Conservation (phyloP, 92 coral and sea anemone genomes). For the Muricea muricata region DNA sequence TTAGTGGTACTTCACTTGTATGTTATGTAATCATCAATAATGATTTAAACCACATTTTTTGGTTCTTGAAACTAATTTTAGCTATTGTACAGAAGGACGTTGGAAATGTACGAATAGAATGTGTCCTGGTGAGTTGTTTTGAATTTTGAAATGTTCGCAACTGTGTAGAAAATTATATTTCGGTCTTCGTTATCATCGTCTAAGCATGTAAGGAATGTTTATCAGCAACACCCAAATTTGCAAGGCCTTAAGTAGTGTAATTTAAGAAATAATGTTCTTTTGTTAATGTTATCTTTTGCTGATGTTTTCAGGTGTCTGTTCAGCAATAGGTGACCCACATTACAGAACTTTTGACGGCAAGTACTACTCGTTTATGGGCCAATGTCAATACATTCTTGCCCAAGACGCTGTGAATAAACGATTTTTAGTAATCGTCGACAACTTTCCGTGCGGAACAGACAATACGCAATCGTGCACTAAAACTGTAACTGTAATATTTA, state of each 20-base stretch:
- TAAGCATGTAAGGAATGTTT: too few relatives aligned
- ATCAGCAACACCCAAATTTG: too few relatives aligned
- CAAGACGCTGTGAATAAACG: constrained; percentile 62
- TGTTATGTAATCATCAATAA: too few relatives aligned
- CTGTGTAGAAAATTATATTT: too few relatives aligned
- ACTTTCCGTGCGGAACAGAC: constrained; percentile 70
- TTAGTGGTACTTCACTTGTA: too few relatives aligned
- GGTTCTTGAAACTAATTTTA: constrained; percentile 5
- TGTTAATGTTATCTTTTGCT: background rate
- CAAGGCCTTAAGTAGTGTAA: too few relatives aligned
- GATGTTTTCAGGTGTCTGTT: constrained; percentile 64
- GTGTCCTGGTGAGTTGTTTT: constrained; percentile 61
- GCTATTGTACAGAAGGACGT: constrained; percentile 73
- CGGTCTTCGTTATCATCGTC: too few relatives aligned
- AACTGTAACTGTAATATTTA: constrained; percentile 70
- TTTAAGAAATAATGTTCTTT: too few relatives aligned
- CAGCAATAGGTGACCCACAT: constrained; percentile 82
- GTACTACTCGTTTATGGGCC: constrained; percentile 76
- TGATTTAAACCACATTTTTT: background rate
- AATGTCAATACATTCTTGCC: constrained; percentile 72
- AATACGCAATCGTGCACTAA: constrained; percentile 73
- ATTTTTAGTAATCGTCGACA: constrained; percentile 72
- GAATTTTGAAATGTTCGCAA: background rate
- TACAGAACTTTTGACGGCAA: constrained; percentile 80
- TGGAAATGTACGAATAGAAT: constrained; percentile 68